These are phyloP conservation scores for Otis tarda DNA, from an alignment of 2,113 vertebrate genomes.

Conservation along the genomic window DNA sequence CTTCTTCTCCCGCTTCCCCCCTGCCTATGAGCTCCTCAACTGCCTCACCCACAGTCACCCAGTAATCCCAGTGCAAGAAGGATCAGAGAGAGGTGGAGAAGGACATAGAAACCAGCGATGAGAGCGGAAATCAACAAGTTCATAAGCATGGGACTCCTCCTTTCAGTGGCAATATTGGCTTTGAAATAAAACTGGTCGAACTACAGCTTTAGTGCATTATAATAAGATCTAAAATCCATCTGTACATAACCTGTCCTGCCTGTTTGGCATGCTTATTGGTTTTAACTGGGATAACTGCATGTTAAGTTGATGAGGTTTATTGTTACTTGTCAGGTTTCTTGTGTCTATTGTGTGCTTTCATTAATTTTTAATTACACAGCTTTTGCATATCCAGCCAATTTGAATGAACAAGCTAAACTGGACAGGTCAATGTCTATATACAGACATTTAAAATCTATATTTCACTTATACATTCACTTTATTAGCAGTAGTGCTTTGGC, in stretches of 20 bases:
- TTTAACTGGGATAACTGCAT: slow-evolving; percentile 13
- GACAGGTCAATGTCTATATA: not conserved
- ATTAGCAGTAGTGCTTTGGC: not conserved
- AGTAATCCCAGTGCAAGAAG: not conserved
- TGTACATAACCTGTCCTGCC: not conserved
- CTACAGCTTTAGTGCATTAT: not conserved
- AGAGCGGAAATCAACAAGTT: not conserved
- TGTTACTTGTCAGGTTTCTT: slow-evolving; percentile 56
- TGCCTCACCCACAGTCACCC: not conserved
- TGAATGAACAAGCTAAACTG: not conserved
- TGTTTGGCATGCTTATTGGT: slow-evolving; percentile 24
- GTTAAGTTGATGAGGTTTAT: slow-evolving; percentile 44
- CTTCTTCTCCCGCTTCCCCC: not conserved
- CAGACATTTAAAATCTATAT: not conserved
- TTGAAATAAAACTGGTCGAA: slow-evolving; percentile 4
- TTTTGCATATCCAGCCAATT: not conserved
- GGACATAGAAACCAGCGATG: not conserved
- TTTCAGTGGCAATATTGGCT: not conserved
- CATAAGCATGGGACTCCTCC: not conserved
- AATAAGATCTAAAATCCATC: not conserved
- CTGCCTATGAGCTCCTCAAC: not conserved
- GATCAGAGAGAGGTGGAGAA: not conserved
- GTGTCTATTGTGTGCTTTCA: slow-evolving; percentile 4
- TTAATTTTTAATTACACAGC: not conserved
- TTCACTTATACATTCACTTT: not conserved